A percentile compares a stretch with the other conserved stretches of the same genome.
Evolutionary conservation across 2,113 vertebrate species (phyloP).

Genomic region (Nannospalax galili): DNA sequence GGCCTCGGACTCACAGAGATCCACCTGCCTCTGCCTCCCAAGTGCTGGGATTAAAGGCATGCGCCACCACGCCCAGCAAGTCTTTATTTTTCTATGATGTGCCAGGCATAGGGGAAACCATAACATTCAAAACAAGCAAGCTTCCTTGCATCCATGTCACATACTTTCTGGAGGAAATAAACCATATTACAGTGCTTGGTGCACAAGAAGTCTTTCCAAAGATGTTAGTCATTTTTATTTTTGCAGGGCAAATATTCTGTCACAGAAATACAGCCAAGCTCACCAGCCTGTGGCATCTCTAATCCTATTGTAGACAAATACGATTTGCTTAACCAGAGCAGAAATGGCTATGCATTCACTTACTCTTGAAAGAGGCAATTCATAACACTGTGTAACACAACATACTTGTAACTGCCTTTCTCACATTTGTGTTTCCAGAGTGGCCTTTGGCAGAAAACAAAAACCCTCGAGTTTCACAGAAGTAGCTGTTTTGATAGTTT

Average conservation of each 20-base stretch:
- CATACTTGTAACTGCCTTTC: neutral
- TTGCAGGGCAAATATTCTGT: slow-evolving; percentile 24
- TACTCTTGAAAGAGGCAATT: slow-evolving; percentile 47
- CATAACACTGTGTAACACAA: slow-evolving; percentile 28
- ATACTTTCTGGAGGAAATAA: neutral
- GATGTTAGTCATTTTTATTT: slow-evolving; percentile 51
- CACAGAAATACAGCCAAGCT: slow-evolving; percentile 58
- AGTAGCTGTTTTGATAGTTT: slow-evolving; percentile 1
- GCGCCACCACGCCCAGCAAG: too few relatives aligned
- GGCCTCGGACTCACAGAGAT: too few relatives aligned
- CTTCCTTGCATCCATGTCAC: neutral
- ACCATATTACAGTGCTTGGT: neutral
- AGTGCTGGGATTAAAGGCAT: too few relatives aligned
- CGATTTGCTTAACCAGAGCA: slow-evolving; percentile 64
- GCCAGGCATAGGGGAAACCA: neutral
- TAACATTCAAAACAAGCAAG: neutral
- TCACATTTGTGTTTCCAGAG: slow-evolving; percentile 53
- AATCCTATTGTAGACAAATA: slow-evolving; percentile 66
- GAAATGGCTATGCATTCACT: slow-evolving; percentile 56
- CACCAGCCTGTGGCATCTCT: slow-evolving; percentile 34
- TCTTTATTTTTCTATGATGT: neutral
- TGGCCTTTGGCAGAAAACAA: slow-evolving; percentile 12
- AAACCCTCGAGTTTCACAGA: neutral
- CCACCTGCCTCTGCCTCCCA: too few relatives aligned
- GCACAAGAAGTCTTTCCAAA: slow-evolving; percentile 1